phyloP scores from a whole-genome alignment of 2,113 vertebrate species.

The Cardinalis cardinalis region DNA sequence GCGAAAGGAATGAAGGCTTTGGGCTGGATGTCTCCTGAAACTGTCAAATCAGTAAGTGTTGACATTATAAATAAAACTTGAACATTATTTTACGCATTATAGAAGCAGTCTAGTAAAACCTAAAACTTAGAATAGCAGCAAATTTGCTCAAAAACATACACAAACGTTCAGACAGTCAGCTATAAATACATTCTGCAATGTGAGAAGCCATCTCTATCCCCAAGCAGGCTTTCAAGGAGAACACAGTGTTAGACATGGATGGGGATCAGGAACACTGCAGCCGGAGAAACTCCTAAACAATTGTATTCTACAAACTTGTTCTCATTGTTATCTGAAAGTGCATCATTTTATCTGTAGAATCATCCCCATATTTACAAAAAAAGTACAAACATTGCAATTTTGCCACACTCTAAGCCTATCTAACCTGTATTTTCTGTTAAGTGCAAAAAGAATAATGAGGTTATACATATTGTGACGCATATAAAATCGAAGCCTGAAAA shows the following conservation, averaged over 20 bases:
- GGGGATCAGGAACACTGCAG: neutral
- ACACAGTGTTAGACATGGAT: neutral
- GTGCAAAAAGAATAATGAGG: conserved; percentile 21
- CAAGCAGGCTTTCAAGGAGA: neutral
- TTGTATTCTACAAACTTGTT: neutral
- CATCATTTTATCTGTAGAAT: conserved; percentile 27
- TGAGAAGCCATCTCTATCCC: neutral
- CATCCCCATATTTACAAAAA: conserved; percentile 37
- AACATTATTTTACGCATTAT: neutral
- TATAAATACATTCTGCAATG: neutral
- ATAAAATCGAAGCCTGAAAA: neutral
- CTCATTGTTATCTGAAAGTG: conserved; percentile 34
- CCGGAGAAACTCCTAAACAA: neutral
- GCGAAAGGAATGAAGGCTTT: neutral
- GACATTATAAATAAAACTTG: conserved; percentile 32
- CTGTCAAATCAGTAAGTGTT: neutral
- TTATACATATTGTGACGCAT: neutral
- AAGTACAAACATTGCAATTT: conserved; percentile 31
- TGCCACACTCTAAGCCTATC: neutral
- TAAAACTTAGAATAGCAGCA: conserved; percentile 33
- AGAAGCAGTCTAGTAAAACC: conserved; percentile 2
- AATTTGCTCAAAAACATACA: conserved; percentile 1
- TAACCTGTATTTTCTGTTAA: conserved; percentile 26
- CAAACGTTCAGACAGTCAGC: conserved; percentile 25
- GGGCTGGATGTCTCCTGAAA: neutral